Conservation (phyloP, 2,797 vertebrate species). For the Protosalanx chinensis region DNA sequence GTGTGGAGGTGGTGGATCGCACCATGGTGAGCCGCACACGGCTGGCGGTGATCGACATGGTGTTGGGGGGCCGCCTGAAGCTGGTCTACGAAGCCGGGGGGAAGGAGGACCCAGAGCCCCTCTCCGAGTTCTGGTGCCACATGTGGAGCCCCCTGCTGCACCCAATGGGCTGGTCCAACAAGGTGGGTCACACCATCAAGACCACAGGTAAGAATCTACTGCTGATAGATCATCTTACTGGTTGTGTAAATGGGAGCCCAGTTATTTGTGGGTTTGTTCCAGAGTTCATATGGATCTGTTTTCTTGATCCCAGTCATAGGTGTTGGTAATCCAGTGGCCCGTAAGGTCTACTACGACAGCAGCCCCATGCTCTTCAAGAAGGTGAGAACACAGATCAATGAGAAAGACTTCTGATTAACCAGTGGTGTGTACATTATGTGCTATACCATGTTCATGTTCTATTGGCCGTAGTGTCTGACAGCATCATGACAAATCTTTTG, state of each 20-base stretch:
- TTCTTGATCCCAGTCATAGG: conserved; percentile 56
- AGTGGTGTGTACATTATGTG: background rate
- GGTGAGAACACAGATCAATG: conserved; percentile 63
- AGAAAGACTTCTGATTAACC: background rate
- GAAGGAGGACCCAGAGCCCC: conserved; percentile 69
- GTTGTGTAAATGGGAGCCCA: too few relatives aligned
- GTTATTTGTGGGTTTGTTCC: background rate
- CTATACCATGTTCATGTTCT: background rate
- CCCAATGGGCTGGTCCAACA: conserved; percentile 88
- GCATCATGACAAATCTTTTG: background rate
- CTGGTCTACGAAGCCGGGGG: conserved; percentile 86
- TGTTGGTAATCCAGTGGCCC: conserved; percentile 70
- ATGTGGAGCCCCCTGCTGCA: conserved; percentile 91
- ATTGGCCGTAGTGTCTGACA: background rate
- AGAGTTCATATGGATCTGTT: background rate
- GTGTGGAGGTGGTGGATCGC: conserved; percentile 92
- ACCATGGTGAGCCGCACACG: conserved; percentile 81
- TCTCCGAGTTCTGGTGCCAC: conserved; percentile 93
- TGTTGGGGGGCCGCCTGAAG: conserved; percentile 84
- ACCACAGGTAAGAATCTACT: conserved; percentile 61
- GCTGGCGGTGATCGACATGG: conserved; percentile 79
- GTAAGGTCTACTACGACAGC: conserved; percentile 77
- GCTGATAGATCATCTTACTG: background rate
- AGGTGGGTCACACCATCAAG: conserved; percentile 87
- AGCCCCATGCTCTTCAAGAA: conserved; percentile 83